A percentile compares a stretch with the other conserved stretches of the same genome.
phyloP scores from a whole-genome alignment of 2,113 vertebrate species.

The Gambusia holbrooki region DNA sequence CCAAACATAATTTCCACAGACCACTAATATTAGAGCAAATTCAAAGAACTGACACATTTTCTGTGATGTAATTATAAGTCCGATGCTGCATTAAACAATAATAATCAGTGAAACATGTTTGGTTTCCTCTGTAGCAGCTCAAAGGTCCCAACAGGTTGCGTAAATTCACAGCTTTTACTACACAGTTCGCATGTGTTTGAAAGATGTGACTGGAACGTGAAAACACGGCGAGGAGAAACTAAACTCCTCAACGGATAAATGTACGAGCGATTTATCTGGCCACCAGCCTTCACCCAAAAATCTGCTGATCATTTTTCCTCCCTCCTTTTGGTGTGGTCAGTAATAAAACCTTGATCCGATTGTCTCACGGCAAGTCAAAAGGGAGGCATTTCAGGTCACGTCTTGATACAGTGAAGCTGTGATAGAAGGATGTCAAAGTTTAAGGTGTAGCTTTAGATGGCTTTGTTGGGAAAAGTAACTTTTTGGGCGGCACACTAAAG shows the following conservation, averaged over 20 bases:
- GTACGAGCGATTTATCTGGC: background rate
- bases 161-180: slow-evolving; percentile 16
- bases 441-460: background rate
- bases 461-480: background rate
- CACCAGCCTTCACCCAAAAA: background rate
- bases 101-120: background rate
- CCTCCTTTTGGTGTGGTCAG: background rate
- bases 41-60: background rate
- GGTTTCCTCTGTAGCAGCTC: background rate
- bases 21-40: slow-evolving; percentile 14
- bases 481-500: background rate
- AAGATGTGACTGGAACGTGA: slow-evolving; percentile 12
- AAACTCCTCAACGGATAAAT: background rate
- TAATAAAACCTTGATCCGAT: background rate
- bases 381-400: background rate
- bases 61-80: slow-evolving; percentile 10
- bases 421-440: background rate
- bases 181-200: background rate
- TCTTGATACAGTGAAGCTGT: background rate
- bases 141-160: background rate
- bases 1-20: slow-evolving; percentile 5
- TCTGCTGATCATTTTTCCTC: background rate
- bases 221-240: background rate
- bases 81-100: slow-evolving; percentile 9
- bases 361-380: background rate